Base-by-base conservation (phyloP, 2,797 vertebrate species). In the Sorex maritimensis region DNA sequence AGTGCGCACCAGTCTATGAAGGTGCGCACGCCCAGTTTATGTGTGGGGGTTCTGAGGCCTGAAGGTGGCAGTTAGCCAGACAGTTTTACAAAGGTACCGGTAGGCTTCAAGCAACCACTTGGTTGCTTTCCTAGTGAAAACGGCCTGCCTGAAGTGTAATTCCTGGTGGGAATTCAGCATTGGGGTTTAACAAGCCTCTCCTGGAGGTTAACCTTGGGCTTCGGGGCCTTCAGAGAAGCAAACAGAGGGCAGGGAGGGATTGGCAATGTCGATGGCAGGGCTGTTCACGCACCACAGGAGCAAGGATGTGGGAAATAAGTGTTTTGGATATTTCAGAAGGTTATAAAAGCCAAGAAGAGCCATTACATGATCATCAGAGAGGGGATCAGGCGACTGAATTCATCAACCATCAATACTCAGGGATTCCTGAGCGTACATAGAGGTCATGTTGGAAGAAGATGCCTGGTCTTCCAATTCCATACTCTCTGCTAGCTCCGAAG, bases 271-370 rank as follows among this genome's bases (percentile, higher is more conserved):
- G 2, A 55, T 14, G 52, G 52, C 11, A 55, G 52, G 17, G 13
- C 52, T 55, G 14, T 55, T 13, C 52, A 55, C 10, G 4, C 52
- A 55, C 21, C 24, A 46, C 6, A 28, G 69, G 79, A 79, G 30
- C 86, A 80, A 34, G 13, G 41, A 58, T 28, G 44, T 74, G 52
- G 49, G 5, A 34, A 46, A 19, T 67, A 44, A n/a, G 71, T 6
- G 12, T 41, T n/a, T 80, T 5, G 80, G 67, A 52, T 46, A 34
- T 86, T 86, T 91, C 81, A 75, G 81, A 73, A 88, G 74, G n/a
- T 52, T 69, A 75, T 34, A 67, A 44, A 38, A 83, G 38, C 68
- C 82, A 46, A 81, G 65, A 24, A 75, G 8, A 81, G 41, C 49
- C 83, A 85, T 19, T 19, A 49, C 21, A 6, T 1, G 6, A 46